Percentiles rank a stretch among this genome's conserved stretches.
These are phyloP conservation scores for Aeoliscus strigatus DNA, from an alignment of 2,797 vertebrate genomes.

Conservation along the genomic window DNA sequence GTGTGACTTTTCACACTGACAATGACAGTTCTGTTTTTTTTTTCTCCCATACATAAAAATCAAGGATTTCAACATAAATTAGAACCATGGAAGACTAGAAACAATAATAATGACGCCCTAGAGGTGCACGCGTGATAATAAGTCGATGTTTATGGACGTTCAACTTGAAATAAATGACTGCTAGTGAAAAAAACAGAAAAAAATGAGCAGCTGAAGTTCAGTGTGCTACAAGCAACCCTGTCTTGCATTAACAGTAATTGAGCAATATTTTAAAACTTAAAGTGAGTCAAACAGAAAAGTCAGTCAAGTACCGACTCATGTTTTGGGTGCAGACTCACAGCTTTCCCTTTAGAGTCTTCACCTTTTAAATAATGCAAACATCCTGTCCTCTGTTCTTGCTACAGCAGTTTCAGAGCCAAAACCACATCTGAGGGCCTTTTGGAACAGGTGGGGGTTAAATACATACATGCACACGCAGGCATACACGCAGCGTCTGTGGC, in stretches of 20 bases:
- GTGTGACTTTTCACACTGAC: too few species aligned
- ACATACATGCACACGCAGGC: conserved; percentile 28
- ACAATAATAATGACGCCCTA: too few species aligned
- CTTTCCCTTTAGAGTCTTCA: conserved; percentile 64
- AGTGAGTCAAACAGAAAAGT: conserved; percentile 52
- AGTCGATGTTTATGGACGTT: too few species aligned
- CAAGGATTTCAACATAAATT: conserved; percentile 13
- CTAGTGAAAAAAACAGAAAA: conserved; percentile 27
- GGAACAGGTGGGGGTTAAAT: conserved; percentile 61
- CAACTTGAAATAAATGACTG: conserved; percentile 10
- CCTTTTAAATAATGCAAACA: conserved; percentile 62
- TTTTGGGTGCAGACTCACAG: conserved; percentile 46
- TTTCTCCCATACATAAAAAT: too few species aligned
- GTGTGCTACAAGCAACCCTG: conserved; percentile 28
- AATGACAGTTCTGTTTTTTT: too few species aligned
- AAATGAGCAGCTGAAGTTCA: conserved; percentile 18
- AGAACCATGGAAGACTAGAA: conserved; percentile 10
- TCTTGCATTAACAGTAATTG: conserved; percentile 60
- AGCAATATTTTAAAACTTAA: conserved; percentile 51
- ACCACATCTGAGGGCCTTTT: conserved; percentile 64
- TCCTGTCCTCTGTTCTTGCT: conserved; percentile 48
- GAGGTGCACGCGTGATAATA: too few species aligned
- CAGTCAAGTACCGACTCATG: conserved; percentile 35
- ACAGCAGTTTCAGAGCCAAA: conserved; percentile 42
- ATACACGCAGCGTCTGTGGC: conserved; percentile 26